Evolutionary conservation across 2,113 vertebrate genomes (phyloP), one percentile per base, ranked within the genome.

Genomic region (Oenanthe oenanthe): DNA sequence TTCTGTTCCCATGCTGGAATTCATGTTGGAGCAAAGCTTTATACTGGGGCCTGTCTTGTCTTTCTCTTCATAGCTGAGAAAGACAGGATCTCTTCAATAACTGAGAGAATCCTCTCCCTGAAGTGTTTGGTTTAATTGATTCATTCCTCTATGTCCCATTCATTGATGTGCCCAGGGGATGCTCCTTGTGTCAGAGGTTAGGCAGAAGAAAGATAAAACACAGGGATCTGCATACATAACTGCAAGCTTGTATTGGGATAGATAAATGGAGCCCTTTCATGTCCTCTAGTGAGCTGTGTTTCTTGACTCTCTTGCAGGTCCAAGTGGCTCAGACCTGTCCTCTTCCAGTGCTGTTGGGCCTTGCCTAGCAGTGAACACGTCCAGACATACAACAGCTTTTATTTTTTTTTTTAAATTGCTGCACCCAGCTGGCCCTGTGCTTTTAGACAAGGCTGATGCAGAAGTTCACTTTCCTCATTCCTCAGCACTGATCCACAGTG

Each of bases 241-340:
- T 63, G 28, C 40, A 68, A 28, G 7, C 1, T 0, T 48, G 1
- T 65, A 19, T 10, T 71, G 45, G 22, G 32, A 34, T 34, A 32
- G 26, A 22, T 79, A 61, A 75, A 51, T 36, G 11, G 40, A 77
- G 10, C 36, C 18, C 8, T 51, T 74, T 61, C 31, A 26, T 34
- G 12, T 85, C 26, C 29, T 95, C 47, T 31, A 29, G 1, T 87
- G 65, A 80, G 12, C 16, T 74, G 22, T 85, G 29, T 92, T 91
- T 89, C 48, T 61, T 77, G 17, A 60, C 45, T 92, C 45, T 80
- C 53, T 93, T 96, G 81, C 77, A 96, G 93, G 71, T 91, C 13
- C 13, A 9, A 45, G 26, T 51, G 54, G 10, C 38, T 85, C 50
- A 70, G 42, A 36, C 22, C 6, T 72, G 2, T 75, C 31, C 12